These are phyloP conservation scores for Nomada flava DNA, from an alignment of 2,888 invertebrate genomes.

Conservation along the genomic window DNA sequence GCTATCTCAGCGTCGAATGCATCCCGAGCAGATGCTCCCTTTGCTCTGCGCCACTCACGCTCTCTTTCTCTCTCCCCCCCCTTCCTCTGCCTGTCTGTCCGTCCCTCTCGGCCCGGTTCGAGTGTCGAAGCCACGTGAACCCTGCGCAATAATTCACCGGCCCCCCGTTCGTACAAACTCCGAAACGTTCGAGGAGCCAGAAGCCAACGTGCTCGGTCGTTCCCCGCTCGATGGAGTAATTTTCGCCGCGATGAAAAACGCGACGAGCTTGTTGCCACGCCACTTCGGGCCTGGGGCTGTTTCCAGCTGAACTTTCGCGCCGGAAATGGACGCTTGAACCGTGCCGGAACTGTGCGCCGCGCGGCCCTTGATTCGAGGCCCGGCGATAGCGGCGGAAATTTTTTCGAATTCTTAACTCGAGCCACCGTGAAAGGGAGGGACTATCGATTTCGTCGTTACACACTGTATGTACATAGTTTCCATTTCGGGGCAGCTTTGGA, in stretches of 20 bases:
- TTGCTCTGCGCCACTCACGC: conserved; percentile 50
- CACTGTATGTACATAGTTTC: no score
- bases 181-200: conserved; percentile 40
- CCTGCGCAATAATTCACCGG: conserved; percentile 68
- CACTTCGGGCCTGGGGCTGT: not conserved
- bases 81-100: conserved; percentile 23
- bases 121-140: conserved; percentile 64
- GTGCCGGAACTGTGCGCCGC: not conserved
- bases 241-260: conserved; percentile 44
- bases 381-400: no score
- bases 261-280: conserved; percentile 11
- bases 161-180: conserved; percentile 34
- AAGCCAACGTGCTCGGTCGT: not conserved
- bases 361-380: no score
- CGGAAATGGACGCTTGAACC: not conserved
- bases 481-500: no score
- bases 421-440: no score
- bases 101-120: conserved; percentile 34
- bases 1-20: conserved; percentile 76
- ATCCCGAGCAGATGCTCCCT: conserved; percentile 70
- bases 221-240: conserved; percentile 18
- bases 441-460: no score
- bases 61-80: conserved; percentile 56
- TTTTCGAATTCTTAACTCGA: no score
- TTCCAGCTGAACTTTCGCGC: not conserved